Base-by-base conservation (phyloP, 2,797 vertebrate genomes). In the Lophius americanus region DNA sequence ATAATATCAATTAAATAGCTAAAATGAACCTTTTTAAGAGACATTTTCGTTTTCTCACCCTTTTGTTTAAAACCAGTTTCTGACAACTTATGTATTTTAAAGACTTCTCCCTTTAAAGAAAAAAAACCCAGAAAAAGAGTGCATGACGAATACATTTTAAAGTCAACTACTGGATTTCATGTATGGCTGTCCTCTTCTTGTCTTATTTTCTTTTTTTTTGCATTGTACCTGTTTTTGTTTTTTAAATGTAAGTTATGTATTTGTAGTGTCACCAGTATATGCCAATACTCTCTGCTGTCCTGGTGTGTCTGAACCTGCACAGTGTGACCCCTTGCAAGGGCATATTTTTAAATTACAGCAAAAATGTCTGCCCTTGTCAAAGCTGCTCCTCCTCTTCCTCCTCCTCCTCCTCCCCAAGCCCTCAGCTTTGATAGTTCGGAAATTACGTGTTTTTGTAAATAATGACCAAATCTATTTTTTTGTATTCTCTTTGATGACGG, bases 401-500 rank as follows among this genome's bases (percentile, higher is more conserved):
- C 75, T 23, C 23, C 23, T 23, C 23, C 23, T 23, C 23, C 23
- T 23, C 23, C 23, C 2, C 48, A 83, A 87, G 91, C 88, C 88
- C 90, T 90, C 92, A 90, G 91, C 91, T 93, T 92, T 91, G 88
- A 82, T 94, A 95, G 95, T 94, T 94, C 89, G 92, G 92, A 93
- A 90, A 92, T 92, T 92, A 93, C 91, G 92, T 93, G 86, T 94
- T 95, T 91, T 95, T 96, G 95, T 98, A 97, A 96, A 96, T 96
- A 97, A 95, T 94, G 94, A 95, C 95, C 95, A 95, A 96, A 95
- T 91, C 91, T 91, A 92, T 93, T 91, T 88, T 92, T 91, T 93
- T 92, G 92, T 93, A 93, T 90, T 93, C 93, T 91, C 90, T 93
- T 93, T 94, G 95, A 94, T 92, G 95, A 93, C 80, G 89, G 94